These are phyloP conservation scores for Rhopalosiphum padi DNA, from an alignment of 1,140 invertebrate genomes.

Conservation along the genomic window DNA sequence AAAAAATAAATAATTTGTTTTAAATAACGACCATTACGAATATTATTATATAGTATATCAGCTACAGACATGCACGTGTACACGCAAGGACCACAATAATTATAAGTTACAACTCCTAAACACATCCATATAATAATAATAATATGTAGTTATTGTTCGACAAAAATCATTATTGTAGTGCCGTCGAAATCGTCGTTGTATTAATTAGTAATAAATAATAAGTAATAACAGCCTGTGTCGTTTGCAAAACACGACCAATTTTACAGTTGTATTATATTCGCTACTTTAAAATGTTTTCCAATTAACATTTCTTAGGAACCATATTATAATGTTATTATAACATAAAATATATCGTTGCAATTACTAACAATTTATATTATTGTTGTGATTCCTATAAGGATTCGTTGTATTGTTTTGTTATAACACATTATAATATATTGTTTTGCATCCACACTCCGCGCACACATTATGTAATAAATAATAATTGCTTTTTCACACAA, in stretches of 20 bases:
- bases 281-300: slow-evolving; percentile 10
- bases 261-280: not conserved
- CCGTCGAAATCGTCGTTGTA: not conserved
- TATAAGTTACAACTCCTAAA: not conserved
- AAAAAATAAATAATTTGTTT: not conserved
- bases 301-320: not conserved
- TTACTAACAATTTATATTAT: not conserved
- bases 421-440: not conserved
- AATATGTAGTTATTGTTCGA: not conserved
- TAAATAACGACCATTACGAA: not conserved
- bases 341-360: not conserved
- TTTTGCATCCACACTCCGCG: not conserved
- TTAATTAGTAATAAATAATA: slow-evolving; percentile 2
- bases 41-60: not conserved
- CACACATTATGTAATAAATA: not conserved
- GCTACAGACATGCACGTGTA: not conserved
- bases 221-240: not conserved
- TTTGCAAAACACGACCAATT: not conserved
- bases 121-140: not conserved
- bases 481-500: not conserved
- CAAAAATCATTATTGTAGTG: not conserved
- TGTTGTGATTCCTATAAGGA: slow-evolving; percentile 8
- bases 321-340: not conserved
- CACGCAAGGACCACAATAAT: not conserved
- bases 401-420: not conserved